Conservation (phyloP, 2,797 vertebrate genomes). For the Etheostoma nigrum region DNA sequence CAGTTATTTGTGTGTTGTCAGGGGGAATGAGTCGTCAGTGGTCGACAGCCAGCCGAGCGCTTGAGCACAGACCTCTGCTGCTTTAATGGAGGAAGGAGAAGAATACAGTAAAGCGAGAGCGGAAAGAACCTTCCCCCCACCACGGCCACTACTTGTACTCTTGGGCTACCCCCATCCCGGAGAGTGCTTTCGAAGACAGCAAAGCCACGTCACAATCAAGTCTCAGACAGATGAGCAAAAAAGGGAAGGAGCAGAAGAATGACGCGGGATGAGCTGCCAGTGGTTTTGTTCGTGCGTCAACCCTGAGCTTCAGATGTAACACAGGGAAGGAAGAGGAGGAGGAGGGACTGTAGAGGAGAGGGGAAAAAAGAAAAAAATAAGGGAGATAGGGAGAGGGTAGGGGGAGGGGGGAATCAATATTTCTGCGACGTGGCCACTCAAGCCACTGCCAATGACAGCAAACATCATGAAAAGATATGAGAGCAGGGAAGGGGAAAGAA, state of each 20-base stretch:
- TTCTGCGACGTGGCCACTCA: constrained; percentile 82
- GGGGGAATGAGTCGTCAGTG: constrained; percentile 64
- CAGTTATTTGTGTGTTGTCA: constrained; percentile 78
- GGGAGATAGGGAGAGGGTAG: background rate
- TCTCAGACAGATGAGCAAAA: constrained; percentile 40
- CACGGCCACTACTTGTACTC: constrained; percentile 25
- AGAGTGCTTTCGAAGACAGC: constrained; percentile 54
- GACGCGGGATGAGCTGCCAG: constrained; percentile 58
- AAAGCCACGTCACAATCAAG: constrained; percentile 57
- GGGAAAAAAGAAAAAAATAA: constrained; percentile 3
- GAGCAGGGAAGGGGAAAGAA: constrained; percentile 82
- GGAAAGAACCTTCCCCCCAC: constrained; percentile 27
- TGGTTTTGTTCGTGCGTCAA: constrained; percentile 67
- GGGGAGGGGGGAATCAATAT: constrained; percentile 82
- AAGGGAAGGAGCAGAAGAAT: constrained; percentile 31
- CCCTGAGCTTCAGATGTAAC: constrained; percentile 59
- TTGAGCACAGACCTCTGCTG: constrained; percentile 54
- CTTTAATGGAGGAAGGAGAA: constrained; percentile 72
- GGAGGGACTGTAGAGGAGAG: constrained; percentile 35
- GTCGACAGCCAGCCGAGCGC: constrained; percentile 63
- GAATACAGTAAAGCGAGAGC: constrained; percentile 64
- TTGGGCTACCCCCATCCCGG: constrained; percentile 37
- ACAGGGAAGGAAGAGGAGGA: constrained; percentile 39
- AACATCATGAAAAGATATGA: constrained; percentile 89
- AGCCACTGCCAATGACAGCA: constrained; percentile 85